These are phyloP conservation scores for Maconellicoccus hirsutus DNA, from an alignment of 1,140 invertebrate species.

Conservation along the genomic window DNA sequence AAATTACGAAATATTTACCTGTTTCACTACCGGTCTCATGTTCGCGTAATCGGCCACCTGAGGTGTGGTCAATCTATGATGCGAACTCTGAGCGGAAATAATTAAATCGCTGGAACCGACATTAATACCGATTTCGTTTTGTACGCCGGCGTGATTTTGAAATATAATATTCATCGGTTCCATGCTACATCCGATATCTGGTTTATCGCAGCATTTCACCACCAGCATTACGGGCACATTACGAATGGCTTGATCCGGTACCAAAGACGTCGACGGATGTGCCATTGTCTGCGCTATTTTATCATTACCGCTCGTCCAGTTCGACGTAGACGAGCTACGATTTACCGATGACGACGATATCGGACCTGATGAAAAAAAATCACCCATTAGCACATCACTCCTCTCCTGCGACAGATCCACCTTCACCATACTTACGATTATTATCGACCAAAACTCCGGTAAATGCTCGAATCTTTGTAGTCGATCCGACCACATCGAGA, in stretches of 20 bases:
- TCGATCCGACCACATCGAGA: slow-evolving; percentile 91
- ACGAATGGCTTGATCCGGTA: neutral
- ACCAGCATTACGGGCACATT: neutral
- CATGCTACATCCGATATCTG: neutral
- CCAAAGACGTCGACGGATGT: neutral
- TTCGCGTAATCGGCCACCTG: neutral
- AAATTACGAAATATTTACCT: neutral
- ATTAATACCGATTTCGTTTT: neutral
- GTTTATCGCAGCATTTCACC: neutral
- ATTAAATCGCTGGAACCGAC: neutral
- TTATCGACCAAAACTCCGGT: slow-evolving; percentile 32
- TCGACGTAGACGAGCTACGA: neutral
- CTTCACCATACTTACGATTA: neutral
- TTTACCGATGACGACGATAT: neutral
- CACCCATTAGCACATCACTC: too few species aligned
- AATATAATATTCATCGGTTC: neutral
- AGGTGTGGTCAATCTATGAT: neutral
- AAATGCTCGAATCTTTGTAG: slow-evolving; percentile 67
- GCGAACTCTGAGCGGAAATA: neutral
- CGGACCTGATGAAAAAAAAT: neutral
- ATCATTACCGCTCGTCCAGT: neutral
- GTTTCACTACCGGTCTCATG: neutral
- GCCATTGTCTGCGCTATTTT: neutral
- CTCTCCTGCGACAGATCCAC: neutral
- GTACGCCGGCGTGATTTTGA: neutral